Evolutionary conservation across 2,797 vertebrate genomes (phyloP), one percentile per base, ranked within the genome.

Genomic region (Potorous gilbertii): DNA sequence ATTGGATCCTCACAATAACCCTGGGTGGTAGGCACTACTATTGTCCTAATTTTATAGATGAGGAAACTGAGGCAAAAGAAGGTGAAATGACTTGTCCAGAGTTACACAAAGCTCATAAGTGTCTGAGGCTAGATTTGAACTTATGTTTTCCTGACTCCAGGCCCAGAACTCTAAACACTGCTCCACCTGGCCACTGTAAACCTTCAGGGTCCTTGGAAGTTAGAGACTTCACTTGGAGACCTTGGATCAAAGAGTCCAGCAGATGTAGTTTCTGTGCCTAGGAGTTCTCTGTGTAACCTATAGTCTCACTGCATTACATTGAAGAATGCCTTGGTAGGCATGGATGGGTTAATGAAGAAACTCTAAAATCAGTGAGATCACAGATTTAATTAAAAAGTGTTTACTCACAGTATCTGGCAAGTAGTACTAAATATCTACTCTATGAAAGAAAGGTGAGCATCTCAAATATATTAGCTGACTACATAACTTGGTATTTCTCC

Each of bases 181-280:
- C 29, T 59, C 57, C 29, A 59, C 11, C 57, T 21, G 31, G 55
- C 9, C 29, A 74, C 59, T 4, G 16, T 62, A 93, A 66, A 81
- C 27, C 29, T 3, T 46, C 46, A 1, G 56, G 55, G 31, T 54
- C 50, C 40, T 0, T 31, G 40, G 94, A 92, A 93, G 56, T n/a
- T 0, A 40, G 31, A n/a, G 34, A 91, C 62, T 95, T 92, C 8
- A 90, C 56, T 59, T 34, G 74, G 96, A 97, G 94, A 56, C 5
- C n/a, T 0, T 0, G 11, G 21, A 56, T n/a, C 91, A 55, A 95
- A 93, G 12, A 94, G 54, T 24, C 46, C 52, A 95, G 46, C 54
- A 92, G 66, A 90, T 46, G 34, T 5, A 50, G 96, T 55, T 81
- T 14, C 31, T n/a, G 31, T 18, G 59, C 14, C 13, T 66, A 4